Evolutionary conservation across 2,113 vertebrate genomes (phyloP).

Genomic region (Tautogolabrus adspersus): DNA sequence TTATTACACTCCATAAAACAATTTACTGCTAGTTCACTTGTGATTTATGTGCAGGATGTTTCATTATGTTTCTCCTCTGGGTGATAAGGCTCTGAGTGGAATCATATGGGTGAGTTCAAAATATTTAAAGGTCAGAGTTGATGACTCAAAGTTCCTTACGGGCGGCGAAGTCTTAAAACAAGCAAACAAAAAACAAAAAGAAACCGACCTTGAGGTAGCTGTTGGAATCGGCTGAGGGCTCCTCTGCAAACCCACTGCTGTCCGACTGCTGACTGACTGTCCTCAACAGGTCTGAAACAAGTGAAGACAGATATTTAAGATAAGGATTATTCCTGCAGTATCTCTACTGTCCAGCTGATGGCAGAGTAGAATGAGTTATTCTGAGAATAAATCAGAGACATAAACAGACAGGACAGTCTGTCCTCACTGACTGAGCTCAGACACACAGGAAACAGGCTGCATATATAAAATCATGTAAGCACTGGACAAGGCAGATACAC

Average conservation of each 20-base stretch:
- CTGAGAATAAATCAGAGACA: background rate
- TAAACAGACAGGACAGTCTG: conserved; percentile 5
- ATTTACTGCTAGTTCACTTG: background rate
- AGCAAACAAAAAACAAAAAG: background rate
- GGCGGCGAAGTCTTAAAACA: background rate
- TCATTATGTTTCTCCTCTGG: background rate
- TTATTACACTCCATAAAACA: background rate
- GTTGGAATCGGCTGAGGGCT: conserved; percentile 87
- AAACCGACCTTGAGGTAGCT: conserved; percentile 88
- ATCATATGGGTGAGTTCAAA: background rate
- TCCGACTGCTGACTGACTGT: conserved; percentile 95
- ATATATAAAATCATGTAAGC: background rate
- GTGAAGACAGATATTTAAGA: conserved; percentile 38
- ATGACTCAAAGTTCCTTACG: background rate
- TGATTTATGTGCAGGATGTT: conserved; percentile 5
- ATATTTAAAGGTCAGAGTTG: background rate
- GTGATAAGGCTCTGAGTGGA: background rate
- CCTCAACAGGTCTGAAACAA: conserved; percentile 85
- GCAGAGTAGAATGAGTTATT: conserved; percentile 18
- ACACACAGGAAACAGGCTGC: background rate
- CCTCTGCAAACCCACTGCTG: conserved; percentile 98
- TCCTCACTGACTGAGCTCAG: conserved; percentile 10
- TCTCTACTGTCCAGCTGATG: conserved; percentile 12
- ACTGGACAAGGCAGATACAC: background rate
- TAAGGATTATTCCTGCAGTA: conserved; percentile 5